Conservation (phyloP, 1,140 invertebrate species). For the Zaprionus davidi region DNA sequence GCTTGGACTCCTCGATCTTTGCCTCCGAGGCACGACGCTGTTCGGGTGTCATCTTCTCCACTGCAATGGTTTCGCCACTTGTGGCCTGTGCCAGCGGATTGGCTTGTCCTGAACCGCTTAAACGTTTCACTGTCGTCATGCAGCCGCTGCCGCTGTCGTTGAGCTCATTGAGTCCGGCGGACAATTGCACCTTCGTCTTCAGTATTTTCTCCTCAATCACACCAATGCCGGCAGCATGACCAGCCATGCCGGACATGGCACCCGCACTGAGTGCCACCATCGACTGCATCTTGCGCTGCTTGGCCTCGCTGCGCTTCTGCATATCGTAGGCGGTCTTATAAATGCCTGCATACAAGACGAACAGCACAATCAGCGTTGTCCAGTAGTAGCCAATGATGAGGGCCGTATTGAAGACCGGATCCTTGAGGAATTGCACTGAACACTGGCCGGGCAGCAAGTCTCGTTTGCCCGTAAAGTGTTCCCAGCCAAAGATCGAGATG, state of each 20-base stretch:
- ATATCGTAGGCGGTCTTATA: constrained; percentile 99
- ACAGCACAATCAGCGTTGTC: constrained; percentile 96
- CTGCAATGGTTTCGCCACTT: constrained; percentile 38
- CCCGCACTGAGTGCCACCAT: constrained; percentile 95
- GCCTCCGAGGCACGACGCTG: constrained; percentile 75
- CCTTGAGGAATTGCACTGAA: constrained; percentile 98
- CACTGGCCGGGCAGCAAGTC: constrained; percentile 95
- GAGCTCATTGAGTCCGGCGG: constrained; percentile 53
- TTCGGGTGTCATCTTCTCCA: constrained; percentile 65
- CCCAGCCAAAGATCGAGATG: constrained; percentile 99
- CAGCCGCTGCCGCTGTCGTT: constrained; percentile 53
- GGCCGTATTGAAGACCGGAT: constrained; percentile 98
- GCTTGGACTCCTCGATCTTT: constrained; percentile 84
- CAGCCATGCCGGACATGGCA: constrained; percentile 95
- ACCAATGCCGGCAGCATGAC: constrained; percentile 93
- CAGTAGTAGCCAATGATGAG: constrained; percentile 99
- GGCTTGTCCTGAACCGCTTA: constrained; percentile 71
- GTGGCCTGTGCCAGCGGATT: constrained; percentile 72
- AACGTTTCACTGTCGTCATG: constrained; percentile 56
- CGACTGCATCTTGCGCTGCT: constrained; percentile 96
- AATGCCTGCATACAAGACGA: constrained; percentile 98
- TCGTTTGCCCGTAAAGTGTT: constrained; percentile 96
- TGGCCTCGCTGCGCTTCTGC: constrained; percentile 98
- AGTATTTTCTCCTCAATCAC: constrained; percentile 89
- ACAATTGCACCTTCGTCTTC: constrained; percentile 86